Conservation (phyloP, 2,797 vertebrate genomes). For the Acanthurus tractus region DNA sequence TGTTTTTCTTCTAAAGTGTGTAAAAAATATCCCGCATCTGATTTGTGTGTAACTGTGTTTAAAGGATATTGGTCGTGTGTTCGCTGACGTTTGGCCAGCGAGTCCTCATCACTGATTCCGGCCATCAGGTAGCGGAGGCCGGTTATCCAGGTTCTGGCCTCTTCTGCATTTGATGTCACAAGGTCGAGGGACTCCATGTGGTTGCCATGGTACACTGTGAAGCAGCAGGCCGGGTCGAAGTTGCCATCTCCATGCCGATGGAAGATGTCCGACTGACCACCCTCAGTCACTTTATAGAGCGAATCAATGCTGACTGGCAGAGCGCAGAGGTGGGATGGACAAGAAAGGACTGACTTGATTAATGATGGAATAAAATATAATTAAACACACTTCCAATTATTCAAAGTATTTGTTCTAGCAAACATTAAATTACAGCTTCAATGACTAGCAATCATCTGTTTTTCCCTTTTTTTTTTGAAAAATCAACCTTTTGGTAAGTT, state of each 20-base stretch:
- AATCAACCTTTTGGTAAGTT: too few species aligned
- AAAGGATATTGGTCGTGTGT: conserved; percentile 98
- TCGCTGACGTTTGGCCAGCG: conserved; percentile 93
- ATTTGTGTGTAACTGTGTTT: not conserved
- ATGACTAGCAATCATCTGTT: not conserved
- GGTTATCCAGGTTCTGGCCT: conserved; percentile 97
- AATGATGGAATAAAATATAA: not conserved
- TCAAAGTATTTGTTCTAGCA: not conserved
- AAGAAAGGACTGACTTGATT: conserved; percentile 12
- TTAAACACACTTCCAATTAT: not conserved
- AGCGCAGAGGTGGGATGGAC: conserved; percentile 12
- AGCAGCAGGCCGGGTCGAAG: conserved; percentile 95
- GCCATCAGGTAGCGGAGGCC: conserved; percentile 98
- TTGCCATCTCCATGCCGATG: conserved; percentile 93
- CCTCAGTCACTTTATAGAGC: conserved; percentile 97
- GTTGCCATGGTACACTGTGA: conserved; percentile 96
- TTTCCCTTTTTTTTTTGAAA: not conserved
- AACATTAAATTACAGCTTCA: not conserved
- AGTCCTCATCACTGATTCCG: conserved; percentile 97
- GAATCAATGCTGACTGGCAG: conserved; percentile 95
- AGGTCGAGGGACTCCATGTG: conserved; percentile 98
- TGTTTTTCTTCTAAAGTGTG: too few species aligned
- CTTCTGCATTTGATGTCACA: conserved; percentile 95
- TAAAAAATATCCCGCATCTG: too few species aligned
- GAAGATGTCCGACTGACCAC: conserved; percentile 94